Percentiles rank a stretch among this genome's conserved stretches.
Evolutionary conservation across 23 tunicate species (phyloP).

Genomic region (Oikopleura dioica): DNA sequence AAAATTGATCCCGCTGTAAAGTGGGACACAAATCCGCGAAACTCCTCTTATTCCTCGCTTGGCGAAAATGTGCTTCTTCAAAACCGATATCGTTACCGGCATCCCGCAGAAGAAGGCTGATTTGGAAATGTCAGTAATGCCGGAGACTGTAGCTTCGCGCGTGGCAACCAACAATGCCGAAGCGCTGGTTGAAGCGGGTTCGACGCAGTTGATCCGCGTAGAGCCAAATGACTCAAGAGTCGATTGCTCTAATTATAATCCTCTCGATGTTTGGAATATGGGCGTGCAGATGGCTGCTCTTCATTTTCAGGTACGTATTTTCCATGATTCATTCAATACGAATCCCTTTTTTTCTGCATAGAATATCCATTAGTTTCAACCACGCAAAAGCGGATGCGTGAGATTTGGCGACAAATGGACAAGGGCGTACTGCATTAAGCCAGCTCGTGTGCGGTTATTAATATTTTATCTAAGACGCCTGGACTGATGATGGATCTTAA

Average conservation of each 20-base stretch:
- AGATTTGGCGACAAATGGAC: too few species aligned
- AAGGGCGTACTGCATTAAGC: too few species aligned
- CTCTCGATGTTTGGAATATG: constrained; percentile 91
- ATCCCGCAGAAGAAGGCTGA: background rate
- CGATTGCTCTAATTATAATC: constrained; percentile 87
- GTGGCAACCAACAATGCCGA: constrained; percentile 9
- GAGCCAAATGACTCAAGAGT: constrained; percentile 53
- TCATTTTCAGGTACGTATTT: constrained; percentile 53
- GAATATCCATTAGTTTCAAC: too few species aligned
- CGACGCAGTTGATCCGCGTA: constrained; percentile 53
- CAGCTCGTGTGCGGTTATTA: too few species aligned
- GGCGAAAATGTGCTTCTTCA: background rate
- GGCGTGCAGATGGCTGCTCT: constrained; percentile 96
- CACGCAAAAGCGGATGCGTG: too few species aligned
- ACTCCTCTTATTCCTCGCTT: background rate
- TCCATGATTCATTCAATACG: background rate
- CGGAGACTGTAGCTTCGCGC: constrained; percentile 1
- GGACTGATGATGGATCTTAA: constrained; percentile 95
- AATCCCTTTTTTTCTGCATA: too few species aligned
- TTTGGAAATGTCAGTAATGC: background rate
- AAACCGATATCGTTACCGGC: background rate
- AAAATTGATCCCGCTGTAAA: too few species aligned
- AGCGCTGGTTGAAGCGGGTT: constrained; percentile 2
- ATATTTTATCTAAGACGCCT: too few species aligned
- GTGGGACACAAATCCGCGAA: too few species aligned